Evolutionary conservation across 2,888 invertebrate species (phyloP), one percentile per base, ranked within the genome.

Genomic region (Trichopoda pennipes): DNA sequence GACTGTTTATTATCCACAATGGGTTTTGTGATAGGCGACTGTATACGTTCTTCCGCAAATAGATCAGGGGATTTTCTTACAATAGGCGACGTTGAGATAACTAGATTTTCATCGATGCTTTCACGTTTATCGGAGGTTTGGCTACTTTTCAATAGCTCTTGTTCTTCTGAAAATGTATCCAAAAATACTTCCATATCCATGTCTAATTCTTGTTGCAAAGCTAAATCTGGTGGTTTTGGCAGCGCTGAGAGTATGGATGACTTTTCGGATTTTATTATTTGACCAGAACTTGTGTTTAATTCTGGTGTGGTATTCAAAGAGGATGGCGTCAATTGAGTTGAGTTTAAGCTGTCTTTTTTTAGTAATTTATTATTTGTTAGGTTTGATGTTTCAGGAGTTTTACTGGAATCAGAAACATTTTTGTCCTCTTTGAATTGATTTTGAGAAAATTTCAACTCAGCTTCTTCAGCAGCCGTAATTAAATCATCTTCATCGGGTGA

Each of bases 101-200:
- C 12, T 1, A 77, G 16, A 60, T 75, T 73, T 55, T 83, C 79
- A 68, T 78, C 78, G 7, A 69, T 17, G 35, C 80, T 77, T 32
- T 83, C 47, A 1, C 64, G 60, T 49, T 58, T 60, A 6, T 14
- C n/a, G 21, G 10, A 28, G 0, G 38, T 12, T 0, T 12, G 23
- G 1, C 23, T 55, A 19, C 55, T 49, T 49, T 82, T 80, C 9
- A 85, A 53, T 66, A 87, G 51, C 82, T 86, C 79, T 55, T 89
- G 47, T 77, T 90, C 89, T 42, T 89, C 92, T 32, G 91, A 91
- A 87, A 93, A 92, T 56, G 92, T 92, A 78, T 93, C 92, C 49
- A 92, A 91, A 78, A 93, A 91, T 82, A 91, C 92, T 63, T 92
- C 90, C 53, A 92, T 87, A 69, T 92, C 92, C 44, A 93, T 91